Evolutionary conservation across 1,140 invertebrate species (phyloP), one percentile per base, ranked within the genome.

Genomic region (Ips typographus): DNA sequence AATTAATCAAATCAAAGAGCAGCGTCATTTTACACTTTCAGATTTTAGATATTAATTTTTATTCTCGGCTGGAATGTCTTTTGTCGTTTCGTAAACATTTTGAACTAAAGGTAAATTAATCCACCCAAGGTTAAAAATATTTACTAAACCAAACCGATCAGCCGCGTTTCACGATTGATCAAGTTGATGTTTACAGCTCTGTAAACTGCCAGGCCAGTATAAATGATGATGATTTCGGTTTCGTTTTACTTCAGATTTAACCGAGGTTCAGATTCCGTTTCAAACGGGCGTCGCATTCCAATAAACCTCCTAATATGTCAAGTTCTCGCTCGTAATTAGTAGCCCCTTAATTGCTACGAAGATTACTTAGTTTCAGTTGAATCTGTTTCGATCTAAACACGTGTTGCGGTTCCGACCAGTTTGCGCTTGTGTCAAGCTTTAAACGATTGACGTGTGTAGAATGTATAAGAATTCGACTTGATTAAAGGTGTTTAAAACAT

Each of bases 141-240:
- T 49, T 49, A 49, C 44, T 22, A 49, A 49, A 22, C 22, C 44
- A 8, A 49, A 22, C 3, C 2, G 22, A 2, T 49, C 44, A 2
- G 6, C 3, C 3, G 44, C 7, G 6, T 22, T 49, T 49, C 22
- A 22, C 44, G 44, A 49, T 49, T 8, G 2, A 49, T 49, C 44
- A 49, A 49, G 22, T 49, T 49, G 44, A 49, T 49, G 44, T 49
- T 49, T 49, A 49, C 44, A 49, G 22, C 44, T 8, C 22, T 49
- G 7, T 3, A 6, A 6, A 49, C 6, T 49, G 44, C 7, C 3
- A 22, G 44, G 22, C 2, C 44, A 22, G 44, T 49, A 3, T 49
- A 49, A 49, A 49, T 49, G 44, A 49, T 49, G 3, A 49, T 49
- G 44, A 49, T 49, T 49, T 49, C 44, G 44, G 44, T 49, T 49